Evolutionary conservation across 1,140 invertebrate species (phyloP), one percentile per base, ranked within the genome.

Genomic region (Stratiolaelaps scimitus): DNA sequence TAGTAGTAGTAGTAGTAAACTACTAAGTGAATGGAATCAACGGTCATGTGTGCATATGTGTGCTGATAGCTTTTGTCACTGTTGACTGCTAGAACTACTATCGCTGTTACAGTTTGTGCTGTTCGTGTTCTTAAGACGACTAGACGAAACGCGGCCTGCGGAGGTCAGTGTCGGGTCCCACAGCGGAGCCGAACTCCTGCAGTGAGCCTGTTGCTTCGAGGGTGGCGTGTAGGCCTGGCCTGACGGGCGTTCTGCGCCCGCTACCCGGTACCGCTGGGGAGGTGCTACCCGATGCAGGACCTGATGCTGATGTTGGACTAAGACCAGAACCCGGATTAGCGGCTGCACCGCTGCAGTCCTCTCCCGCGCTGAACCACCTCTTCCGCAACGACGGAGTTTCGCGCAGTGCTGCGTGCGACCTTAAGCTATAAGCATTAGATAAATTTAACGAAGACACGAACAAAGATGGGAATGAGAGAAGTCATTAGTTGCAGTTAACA

Each of bases 361-460:
- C 53, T 60, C 23, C 53, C 13, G 53, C 53, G 20, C 53, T 60
- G 23, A 20, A 60, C 53, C 53, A 60, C 26, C 23, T 26, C 53
- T 60, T 60, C 15, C 53, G 53, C n/a, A 60, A 34, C 53, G 53
- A 60, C 15, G 53, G 53, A 26, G 26, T 60, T 60, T 60, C 53
- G 34, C 53, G 53, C 26, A 60, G 53, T 60, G 53, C 15, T 34
- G 10, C 53, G 23, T 60, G 53, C 26, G 53, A 60, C 34, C 53
- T 60, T 34, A 60, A 60, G 15, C 53, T 60, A 23, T 26, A 40
- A 40, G 34, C 10, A 40, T 40, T 40, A 10, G 34, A 40, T 40
- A 4, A 40, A 40, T 10, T 6, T 6, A 4, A 40, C 34, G 34
- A 40, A 10, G 10, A 40, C 34, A 40, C 4, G 10, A 26, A 29